Base-by-base conservation (phyloP, 2,888 invertebrate species). In the Dryobota labecula region DNA sequence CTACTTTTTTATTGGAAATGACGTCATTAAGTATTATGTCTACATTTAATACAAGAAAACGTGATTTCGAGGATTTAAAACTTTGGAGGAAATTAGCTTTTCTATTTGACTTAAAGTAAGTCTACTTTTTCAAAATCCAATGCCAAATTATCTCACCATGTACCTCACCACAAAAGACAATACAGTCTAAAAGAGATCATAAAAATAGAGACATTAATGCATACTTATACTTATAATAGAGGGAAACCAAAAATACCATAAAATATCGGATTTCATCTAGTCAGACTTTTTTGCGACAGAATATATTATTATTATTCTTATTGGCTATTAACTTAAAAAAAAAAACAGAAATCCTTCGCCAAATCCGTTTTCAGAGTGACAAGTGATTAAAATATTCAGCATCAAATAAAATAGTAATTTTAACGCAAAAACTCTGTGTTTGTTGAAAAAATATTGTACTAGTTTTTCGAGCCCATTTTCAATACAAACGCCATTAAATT, bases 371-470 rank as follows among this genome's bases (percentile, higher is more conserved):
- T 30, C 2, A 36, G n/a, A 47, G 41, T 43, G 63, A 15, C 18
- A 33, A 70, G n/a, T 65, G 24, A 30, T 56, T 76, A 30, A 64
- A 77, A 77, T 56, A 71, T 77, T 71, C 65, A 77, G 36, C 8
- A 38, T 38, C 43, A 30, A 66, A 78, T 76, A 63, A 78, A 77
- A 76, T 41, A 58, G 27, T 49, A 18, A 58, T 66, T 76, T 58
- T 63, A 33, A 49, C 43, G 3, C 13, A 62, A 66, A 66, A 66
- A 33, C 11, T 41, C 51, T 24, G n/a, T 15, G 27, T 33, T 49
- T 45, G 47, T 66, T 36, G 36, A 38, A 78, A 45, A 61, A 78
- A 73, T 68, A 69, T 73, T 18, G 24, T 36, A 15, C 27, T 51
- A 78, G 61, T 62, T 61, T 73, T 65, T 13, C 11, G n/a, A 27